These are phyloP conservation scores for Glaucidium brasilianum DNA, from an alignment of 2,113 vertebrate genomes.

Conservation along the genomic window DNA sequence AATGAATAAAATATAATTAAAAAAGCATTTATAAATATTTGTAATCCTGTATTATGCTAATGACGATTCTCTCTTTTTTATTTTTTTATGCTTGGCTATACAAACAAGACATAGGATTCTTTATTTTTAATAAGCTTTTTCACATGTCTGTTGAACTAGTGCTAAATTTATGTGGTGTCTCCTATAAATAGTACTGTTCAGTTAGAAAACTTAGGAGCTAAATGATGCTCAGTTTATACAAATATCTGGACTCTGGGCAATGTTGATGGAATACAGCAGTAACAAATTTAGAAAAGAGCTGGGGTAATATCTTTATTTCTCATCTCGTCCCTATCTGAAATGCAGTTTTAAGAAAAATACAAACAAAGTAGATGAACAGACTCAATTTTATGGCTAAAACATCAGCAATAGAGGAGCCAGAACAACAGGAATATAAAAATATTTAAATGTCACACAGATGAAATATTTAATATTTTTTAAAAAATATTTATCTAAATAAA, in stretches of 20 bases:
- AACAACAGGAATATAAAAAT: not conserved
- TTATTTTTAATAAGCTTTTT: not conserved
- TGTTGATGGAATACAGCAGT: not conserved
- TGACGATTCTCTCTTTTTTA: not conserved
- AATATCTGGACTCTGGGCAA: not conserved
- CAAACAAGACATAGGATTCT: not conserved
- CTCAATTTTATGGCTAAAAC: not conserved
- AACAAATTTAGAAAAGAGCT: not conserved
- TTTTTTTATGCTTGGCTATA: not conserved
- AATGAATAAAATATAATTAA: not conserved
- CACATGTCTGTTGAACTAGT: not conserved
- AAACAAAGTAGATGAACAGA: not conserved
- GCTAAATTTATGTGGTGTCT: not conserved
- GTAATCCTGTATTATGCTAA: not conserved
- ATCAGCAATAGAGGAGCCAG: not conserved
- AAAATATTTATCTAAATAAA: not conserved
- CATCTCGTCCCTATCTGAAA: not conserved
- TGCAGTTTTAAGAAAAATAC: not conserved
- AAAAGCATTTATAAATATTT: not conserved
- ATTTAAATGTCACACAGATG: not conserved
- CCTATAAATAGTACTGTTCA: not conserved
- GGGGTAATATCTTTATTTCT: not conserved
- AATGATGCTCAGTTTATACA: not conserved
- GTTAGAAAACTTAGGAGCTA: not conserved
- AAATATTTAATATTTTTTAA: not conserved